Percentiles rank a stretch among this genome's conserved stretches.
These are phyloP conservation scores for Hiodon tergisus DNA, from an alignment of 2,113 vertebrate genomes.

Conservation along the genomic window DNA sequence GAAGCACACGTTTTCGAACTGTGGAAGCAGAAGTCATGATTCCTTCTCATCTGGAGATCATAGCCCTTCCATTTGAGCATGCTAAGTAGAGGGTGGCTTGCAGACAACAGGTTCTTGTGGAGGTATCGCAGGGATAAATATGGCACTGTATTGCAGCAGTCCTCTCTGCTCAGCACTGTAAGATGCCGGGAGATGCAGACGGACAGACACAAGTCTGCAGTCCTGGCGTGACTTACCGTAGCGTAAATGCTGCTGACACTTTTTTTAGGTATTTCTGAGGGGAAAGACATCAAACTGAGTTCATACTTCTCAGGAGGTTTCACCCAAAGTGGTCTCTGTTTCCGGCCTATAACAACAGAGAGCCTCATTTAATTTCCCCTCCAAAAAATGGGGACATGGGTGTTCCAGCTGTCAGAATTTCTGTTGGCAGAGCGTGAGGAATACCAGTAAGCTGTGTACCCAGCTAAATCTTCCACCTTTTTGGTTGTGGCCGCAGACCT, in stretches of 20 bases:
- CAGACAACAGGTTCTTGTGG: not conserved
- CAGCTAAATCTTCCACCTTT: too few relatives aligned
- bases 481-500: too few relatives aligned
- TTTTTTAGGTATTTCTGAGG: not conserved
- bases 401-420: too few relatives aligned
- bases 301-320: not conserved
- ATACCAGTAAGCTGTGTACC: too few relatives aligned
- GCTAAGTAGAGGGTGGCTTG: not conserved
- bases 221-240: too few relatives aligned
- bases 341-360: too few relatives aligned
- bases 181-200: not conserved
- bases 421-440: too few relatives aligned
- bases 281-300: not conserved
- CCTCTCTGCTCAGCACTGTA: not conserved
- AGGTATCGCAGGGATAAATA: not conserved
- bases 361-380: too few relatives aligned
- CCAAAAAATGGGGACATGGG: too few relatives aligned
- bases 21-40: constrained; percentile 1
- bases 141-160: not conserved
- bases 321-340: not conserved
- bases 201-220: not conserved
- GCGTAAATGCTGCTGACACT: not conserved
- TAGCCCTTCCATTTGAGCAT: constrained; percentile 5
- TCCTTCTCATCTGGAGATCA: constrained; percentile 27
- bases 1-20: not conserved